Base-by-base conservation (phyloP, 2,888 invertebrate species). In the Scotopteryx bipunctaria region DNA sequence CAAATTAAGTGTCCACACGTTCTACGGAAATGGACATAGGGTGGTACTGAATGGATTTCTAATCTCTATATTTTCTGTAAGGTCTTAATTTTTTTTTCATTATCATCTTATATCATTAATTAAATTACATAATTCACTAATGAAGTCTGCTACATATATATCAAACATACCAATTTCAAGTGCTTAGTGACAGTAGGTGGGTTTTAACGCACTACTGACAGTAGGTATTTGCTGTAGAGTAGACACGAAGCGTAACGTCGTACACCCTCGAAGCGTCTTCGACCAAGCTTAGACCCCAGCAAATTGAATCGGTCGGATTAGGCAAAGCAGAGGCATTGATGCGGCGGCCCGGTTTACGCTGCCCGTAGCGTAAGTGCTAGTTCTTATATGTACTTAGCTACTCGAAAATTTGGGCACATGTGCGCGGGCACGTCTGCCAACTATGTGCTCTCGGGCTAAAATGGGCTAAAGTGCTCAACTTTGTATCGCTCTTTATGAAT, bases 391-490 rank as follows among this genome's bases (percentile, higher is more conserved):
- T 66, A 70, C 69, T 70, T 69, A 74, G 64, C 47, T 59, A 47
- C 60, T 46, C 55, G 66, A 69, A 78, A 77, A 78, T 80, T 77
- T 64, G 66, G 63, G 61, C 73, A 69, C 71, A 78, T 75, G 73
- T 82, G 80, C 77, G 57, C 57, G 50, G 69, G 73, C 76, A 78
- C 78, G 78, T 69, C 65, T 76, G 64, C 64, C 69, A 77, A 80
- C 76, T 82, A 73, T 69, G 71, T 74, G 73, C 72, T 80, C 77
- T 71, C 66, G 67, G 72, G 73, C 71, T 81, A 77, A 77, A 69
- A 76, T 64, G 68, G 65, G 74, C 68, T 78, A 73, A 77, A 78
- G 71, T 68, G 67, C 67, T 69, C 64, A 72, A 75, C 74, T 76
- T 76, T 67, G 66, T 67, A 69, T 71, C 67, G 60, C 64, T 63